A percentile compares a stretch with the other conserved stretches of the same genome.
These are phyloP conservation scores for Dermatemys mawii DNA, from an alignment of 2,113 vertebrate species.

Conservation along the genomic window DNA sequence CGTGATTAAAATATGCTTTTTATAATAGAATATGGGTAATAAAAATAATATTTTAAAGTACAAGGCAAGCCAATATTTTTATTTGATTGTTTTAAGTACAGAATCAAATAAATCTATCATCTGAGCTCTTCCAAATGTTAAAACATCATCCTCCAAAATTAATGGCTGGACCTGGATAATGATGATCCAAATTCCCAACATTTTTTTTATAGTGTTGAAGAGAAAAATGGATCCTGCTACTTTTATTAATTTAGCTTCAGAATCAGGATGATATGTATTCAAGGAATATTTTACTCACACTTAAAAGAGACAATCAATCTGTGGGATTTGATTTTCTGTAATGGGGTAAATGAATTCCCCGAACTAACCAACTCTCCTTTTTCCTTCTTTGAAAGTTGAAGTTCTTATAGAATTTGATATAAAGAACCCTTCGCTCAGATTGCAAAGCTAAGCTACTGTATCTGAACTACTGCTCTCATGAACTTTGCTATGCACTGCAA, in stretches of 20 bases:
- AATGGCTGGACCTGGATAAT: not conserved
- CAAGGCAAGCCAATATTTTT: not conserved
- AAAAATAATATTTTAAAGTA: not conserved
- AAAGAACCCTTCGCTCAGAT: not conserved
- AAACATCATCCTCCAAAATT: not conserved
- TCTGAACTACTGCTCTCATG: not conserved
- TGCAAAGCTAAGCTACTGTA: not conserved
- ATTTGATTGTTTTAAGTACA: not conserved
- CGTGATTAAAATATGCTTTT: not conserved
- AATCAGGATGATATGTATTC: not conserved
- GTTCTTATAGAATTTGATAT: not conserved
- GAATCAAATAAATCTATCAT: not conserved
- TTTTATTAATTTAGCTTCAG: not conserved
- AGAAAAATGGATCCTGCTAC: not conserved
- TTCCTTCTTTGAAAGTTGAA: not conserved
- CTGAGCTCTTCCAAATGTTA: constrained; percentile 20
- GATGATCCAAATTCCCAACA: not conserved
- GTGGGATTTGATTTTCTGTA: not conserved
- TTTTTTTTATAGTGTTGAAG: not conserved
- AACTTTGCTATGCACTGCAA: not conserved
- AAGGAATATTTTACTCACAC: not conserved
- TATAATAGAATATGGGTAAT: not conserved
- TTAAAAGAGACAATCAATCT: not conserved
- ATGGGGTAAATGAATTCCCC: not conserved
- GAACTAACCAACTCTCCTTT: not conserved